Evolutionary conservation across 2,888 invertebrate genomes (phyloP).

Genomic region (Drosophila ezoana): DNA sequence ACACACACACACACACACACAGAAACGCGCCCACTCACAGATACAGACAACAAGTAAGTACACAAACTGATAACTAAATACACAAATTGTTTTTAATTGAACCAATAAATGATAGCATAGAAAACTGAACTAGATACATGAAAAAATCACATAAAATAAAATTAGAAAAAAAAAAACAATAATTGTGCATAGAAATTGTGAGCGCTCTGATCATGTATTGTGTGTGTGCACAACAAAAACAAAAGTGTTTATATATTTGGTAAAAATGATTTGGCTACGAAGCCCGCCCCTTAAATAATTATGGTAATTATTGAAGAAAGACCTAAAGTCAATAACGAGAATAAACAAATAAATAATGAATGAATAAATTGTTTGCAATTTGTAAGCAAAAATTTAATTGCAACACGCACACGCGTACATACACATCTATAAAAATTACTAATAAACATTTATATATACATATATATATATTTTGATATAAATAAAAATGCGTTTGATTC

Average conservation of each 20-base stretch:
- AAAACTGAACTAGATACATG: slow-evolving; percentile 40
- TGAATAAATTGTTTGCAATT: slow-evolving; percentile 51
- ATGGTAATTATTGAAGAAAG: slow-evolving; percentile 31
- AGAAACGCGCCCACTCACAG: not conserved
- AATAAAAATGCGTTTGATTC: slow-evolving; percentile 55
- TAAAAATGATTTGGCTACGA: slow-evolving; percentile 39
- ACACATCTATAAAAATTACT: slow-evolving; percentile 55
- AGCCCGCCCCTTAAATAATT: slow-evolving; percentile 18
- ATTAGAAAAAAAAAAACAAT: slow-evolving; percentile 14
- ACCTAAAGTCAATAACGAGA: slow-evolving; percentile 33
- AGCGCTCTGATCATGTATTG: slow-evolving; percentile 12
- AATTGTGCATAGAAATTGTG: slow-evolving; percentile 49
- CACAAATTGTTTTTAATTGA: slow-evolving; percentile 45
- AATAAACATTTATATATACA: slow-evolving; percentile 74
- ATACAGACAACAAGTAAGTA: slow-evolving; percentile 27
- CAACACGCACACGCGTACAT: slow-evolving; percentile 10
- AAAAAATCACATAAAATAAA: slow-evolving; percentile 4
- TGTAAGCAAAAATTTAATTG: slow-evolving; percentile 38
- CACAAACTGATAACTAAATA: slow-evolving; percentile 21
- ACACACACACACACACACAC: not conserved
- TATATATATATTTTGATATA: slow-evolving; percentile 74
- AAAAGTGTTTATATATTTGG: slow-evolving; percentile 31
- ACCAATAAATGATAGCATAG: slow-evolving; percentile 43
- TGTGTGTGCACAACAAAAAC: slow-evolving; percentile 24
- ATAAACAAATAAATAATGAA: slow-evolving; percentile 22